Conservation (phyloP, 2,113 vertebrate genomes). For the Perca fluviatilis region DNA sequence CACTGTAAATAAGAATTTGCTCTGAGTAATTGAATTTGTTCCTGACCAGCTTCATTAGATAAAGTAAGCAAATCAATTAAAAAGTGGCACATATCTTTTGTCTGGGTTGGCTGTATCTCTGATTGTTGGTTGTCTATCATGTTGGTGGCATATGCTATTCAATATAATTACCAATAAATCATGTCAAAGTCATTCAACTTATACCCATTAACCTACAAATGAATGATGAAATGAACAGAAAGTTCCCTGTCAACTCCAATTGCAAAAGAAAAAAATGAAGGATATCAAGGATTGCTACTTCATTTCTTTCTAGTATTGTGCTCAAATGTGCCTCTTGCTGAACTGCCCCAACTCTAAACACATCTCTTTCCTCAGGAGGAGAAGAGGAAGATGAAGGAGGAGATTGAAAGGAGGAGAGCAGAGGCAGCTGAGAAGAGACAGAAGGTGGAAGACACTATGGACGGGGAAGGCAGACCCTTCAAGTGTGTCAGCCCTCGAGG, state of each 20-base stretch:
- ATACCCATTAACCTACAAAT: slow-evolving; percentile 4
- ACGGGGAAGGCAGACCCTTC: slow-evolving; percentile 91
- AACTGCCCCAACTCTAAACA: neutral
- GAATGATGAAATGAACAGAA: neutral
- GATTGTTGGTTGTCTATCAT: slow-evolving; percentile 3
- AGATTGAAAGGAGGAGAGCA: slow-evolving; percentile 95
- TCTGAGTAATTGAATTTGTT: slow-evolving; percentile 49
- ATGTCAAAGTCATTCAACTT: neutral
- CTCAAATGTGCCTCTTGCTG: neutral
- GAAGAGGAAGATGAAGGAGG: slow-evolving; percentile 96
- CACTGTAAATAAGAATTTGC: slow-evolving; percentile 63
- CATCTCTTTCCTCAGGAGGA: slow-evolving; percentile 87
- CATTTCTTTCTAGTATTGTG: neutral
- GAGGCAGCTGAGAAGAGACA: slow-evolving; percentile 98
- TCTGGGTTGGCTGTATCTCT: slow-evolving; percentile 7
- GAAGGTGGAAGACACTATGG: slow-evolving; percentile 89
- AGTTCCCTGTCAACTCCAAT: neutral
- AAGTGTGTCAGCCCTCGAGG: slow-evolving; percentile 95
- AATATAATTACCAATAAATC: neutral
- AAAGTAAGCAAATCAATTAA: slow-evolving; percentile 47
- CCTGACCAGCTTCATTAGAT: slow-evolving; percentile 42
- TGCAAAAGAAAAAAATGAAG: neutral
- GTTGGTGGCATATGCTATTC: neutral
- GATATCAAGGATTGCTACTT: neutral
- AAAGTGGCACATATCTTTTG: slow-evolving; percentile 39